These are phyloP conservation scores for Acanthurus lineatus DNA, from an alignment of 2,797 vertebrate species.

Conservation along the genomic window DNA sequence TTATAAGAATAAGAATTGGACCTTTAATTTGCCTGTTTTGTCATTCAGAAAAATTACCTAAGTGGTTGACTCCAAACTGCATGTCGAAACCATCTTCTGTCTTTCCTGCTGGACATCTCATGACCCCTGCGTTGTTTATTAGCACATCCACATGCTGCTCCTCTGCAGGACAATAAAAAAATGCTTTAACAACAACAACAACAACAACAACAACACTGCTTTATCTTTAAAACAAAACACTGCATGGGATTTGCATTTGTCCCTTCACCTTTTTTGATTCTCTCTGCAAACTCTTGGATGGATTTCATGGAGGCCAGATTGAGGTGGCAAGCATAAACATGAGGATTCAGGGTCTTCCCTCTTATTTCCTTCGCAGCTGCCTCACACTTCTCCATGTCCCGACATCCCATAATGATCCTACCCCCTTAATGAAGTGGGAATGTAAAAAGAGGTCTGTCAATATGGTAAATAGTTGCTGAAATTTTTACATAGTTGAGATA, in stretches of 20 bases:
- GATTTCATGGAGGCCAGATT: constrained; percentile 89
- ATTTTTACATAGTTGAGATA: background rate
- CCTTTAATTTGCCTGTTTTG: background rate
- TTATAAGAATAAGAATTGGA: background rate
- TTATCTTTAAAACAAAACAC: background rate
- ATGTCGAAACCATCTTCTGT: constrained; percentile 92
- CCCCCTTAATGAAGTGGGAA: constrained; percentile 80
- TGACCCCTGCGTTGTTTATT: constrained; percentile 91
- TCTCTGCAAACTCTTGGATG: constrained; percentile 85
- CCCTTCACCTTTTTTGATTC: constrained; percentile 80
- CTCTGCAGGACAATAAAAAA: constrained; percentile 72
- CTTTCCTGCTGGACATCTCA: constrained; percentile 90
- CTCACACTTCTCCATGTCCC: constrained; percentile 90
- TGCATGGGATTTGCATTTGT: background rate
- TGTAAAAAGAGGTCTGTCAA: constrained; percentile 1
- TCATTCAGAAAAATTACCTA: constrained; percentile 77
- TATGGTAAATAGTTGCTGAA: background rate
- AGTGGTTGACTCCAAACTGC: constrained; percentile 91
- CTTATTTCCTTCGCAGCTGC: constrained; percentile 87
- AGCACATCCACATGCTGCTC: constrained; percentile 87
- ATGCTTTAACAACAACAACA: too few species aligned
- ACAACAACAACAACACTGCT: background rate
- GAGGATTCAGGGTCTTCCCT: constrained; percentile 87
- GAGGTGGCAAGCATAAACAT: constrained; percentile 81
- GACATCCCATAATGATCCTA: constrained; percentile 90